These are phyloP conservation scores for Cacoxenus indagator DNA, from an alignment of 2,888 invertebrate genomes.

Conservation along the genomic window DNA sequence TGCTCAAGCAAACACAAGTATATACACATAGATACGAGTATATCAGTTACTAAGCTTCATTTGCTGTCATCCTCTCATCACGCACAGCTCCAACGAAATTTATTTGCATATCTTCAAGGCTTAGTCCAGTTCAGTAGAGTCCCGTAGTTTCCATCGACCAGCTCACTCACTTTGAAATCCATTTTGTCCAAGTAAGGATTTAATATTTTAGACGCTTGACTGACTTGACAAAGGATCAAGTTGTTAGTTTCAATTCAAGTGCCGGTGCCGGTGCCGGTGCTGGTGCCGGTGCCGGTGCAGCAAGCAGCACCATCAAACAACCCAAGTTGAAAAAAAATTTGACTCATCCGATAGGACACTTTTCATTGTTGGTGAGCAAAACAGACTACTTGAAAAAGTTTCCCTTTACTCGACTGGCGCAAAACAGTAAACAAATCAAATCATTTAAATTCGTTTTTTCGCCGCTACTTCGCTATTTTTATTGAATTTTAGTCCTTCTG, in stretches of 20 bases:
- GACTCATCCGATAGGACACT: neutral
- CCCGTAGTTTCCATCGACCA: neutral
- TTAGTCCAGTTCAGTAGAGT: neutral
- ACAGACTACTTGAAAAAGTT: neutral
- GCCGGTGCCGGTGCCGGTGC: constrained; percentile 30
- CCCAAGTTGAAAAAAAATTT: neutral
- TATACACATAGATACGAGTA: neutral
- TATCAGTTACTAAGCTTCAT: neutral
- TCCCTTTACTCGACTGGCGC: neutral
- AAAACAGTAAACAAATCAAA: neutral
- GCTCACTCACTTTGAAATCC: neutral
- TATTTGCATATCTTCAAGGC: neutral
- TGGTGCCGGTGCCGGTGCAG: constrained; percentile 37
- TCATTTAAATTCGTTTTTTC: neutral
- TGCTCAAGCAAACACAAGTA: neutral
- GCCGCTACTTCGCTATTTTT: neutral
- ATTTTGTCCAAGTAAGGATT: constrained; percentile 21
- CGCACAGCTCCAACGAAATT: constrained; percentile 20
- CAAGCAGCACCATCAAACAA: neutral
- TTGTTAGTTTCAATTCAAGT: constrained; percentile 55
- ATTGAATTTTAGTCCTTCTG: too few species aligned
- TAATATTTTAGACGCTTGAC: constrained; percentile 52
- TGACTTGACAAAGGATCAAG: constrained; percentile 66
- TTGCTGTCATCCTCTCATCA: neutral
- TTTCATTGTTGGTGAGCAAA: neutral